A percentile compares a stretch with the other conserved stretches of the same genome.
Conservation (phyloP, 2,888 invertebrate species). For the Podabrus alpinus region DNA sequence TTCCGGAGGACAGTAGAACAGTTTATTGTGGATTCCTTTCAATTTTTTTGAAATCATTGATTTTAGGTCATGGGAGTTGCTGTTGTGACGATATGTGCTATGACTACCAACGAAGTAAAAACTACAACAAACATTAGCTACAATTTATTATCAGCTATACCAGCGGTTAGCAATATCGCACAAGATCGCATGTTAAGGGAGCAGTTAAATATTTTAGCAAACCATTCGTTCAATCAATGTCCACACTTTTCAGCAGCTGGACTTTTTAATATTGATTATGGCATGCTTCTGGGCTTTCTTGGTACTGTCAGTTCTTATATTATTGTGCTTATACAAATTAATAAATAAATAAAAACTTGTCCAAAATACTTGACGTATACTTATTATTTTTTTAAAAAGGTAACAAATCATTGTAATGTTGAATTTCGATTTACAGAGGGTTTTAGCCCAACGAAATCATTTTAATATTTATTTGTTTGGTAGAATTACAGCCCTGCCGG, state of each 20-base stretch:
- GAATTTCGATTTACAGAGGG: no score
- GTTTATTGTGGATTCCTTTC: no score
- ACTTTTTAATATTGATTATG: conserved; percentile 7
- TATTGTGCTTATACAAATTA: conserved; percentile 33
- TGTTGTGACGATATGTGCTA: neutral
- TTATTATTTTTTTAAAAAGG: no score
- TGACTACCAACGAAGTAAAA: neutral
- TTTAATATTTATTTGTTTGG: no score
- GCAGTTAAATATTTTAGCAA: conserved; percentile 17
- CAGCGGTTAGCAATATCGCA: neutral
- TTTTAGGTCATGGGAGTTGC: neutral
- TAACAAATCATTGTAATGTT: no score
- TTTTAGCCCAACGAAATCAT: no score
- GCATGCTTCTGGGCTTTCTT: neutral
- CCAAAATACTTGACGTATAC: no score
- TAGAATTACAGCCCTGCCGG: no score
- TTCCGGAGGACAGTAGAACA: no score
- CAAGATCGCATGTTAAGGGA: conserved; percentile 14
- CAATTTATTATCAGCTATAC: neutral
- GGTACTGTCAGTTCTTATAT: conserved; percentile 1
- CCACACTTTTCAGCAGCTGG: conserved; percentile 24
- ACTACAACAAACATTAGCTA: neutral
- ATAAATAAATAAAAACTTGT: neutral
- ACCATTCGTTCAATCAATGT: conserved; percentile 10
- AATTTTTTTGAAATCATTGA: neutral